phyloP scores from a whole-genome alignment of 1,140 invertebrate species.

The Aphelenchoides fujianensis region DNA sequence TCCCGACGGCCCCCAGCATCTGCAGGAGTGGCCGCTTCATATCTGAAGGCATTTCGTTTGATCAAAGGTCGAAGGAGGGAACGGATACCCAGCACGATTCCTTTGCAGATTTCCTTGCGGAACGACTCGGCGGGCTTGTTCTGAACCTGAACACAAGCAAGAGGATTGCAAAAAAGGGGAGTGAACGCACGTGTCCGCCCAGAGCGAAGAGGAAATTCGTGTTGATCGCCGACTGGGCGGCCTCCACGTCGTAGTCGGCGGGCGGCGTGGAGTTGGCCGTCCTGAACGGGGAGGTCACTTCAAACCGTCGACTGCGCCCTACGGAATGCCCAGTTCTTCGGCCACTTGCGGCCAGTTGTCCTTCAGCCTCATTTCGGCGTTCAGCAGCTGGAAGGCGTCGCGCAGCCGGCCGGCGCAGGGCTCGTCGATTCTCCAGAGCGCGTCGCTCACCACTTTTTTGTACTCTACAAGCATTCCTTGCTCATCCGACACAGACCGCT shows the following conservation, averaged over 20 bases:
- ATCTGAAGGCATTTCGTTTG: too few species aligned
- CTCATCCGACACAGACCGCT: not conserved
- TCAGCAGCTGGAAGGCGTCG: slow-evolving; percentile 14
- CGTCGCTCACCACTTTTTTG: slow-evolving; percentile 15
- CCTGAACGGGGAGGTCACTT: not conserved
- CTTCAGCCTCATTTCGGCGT: not conserved
- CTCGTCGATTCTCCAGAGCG: slow-evolving; percentile 9
- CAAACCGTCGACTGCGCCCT: not conserved
- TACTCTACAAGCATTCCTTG: slow-evolving; percentile 1
- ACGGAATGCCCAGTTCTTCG: not conserved
- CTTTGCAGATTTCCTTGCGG: not conserved
- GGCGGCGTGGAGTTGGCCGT: not conserved
- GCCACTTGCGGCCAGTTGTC: not conserved
- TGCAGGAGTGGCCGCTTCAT: not conserved
- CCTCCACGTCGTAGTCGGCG: slow-evolving; percentile 1
- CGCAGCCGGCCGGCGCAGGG: slow-evolving; percentile 13
- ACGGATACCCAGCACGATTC: not conserved
- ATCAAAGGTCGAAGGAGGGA: too few species aligned
- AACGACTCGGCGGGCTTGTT: not conserved
- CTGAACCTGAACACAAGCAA: not conserved
- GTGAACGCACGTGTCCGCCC: slow-evolving; percentile 4
- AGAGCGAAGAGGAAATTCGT: slow-evolving; percentile 10
- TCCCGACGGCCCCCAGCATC: slow-evolving; percentile 5
- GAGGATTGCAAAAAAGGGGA: not conserved
- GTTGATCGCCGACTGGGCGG: not conserved